Conservation (phyloP, 2,888 invertebrate species). For the Fragum fragum region DNA sequence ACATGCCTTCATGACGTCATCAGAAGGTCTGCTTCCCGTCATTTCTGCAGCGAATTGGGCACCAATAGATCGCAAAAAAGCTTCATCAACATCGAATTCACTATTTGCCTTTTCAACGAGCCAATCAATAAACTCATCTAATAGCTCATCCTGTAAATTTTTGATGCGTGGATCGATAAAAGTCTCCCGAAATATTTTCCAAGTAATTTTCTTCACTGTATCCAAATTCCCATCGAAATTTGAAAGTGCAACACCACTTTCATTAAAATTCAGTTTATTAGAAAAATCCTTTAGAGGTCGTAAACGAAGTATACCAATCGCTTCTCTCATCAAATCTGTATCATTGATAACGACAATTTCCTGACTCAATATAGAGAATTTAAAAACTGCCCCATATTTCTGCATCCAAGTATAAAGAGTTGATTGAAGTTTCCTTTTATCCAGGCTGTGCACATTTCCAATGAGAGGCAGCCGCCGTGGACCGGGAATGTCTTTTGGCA, state of each 20-base stretch:
- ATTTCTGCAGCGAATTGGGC: not conserved
- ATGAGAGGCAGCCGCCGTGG: not conserved
- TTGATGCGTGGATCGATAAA: not conserved
- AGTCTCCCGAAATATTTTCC: not conserved
- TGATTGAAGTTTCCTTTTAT: not conserved
- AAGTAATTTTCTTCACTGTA: not conserved
- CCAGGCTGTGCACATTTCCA: not conserved
- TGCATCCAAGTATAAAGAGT: not conserved
- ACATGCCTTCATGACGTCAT: not conserved
- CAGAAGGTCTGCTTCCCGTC: not conserved
- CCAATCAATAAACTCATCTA: not conserved
- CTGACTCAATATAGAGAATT: not conserved
- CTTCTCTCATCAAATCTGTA: not conserved
- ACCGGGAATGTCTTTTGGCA: not conserved
- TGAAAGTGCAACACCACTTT: not conserved
- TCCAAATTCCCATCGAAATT: not conserved
- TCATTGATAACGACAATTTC: not conserved
- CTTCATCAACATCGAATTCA: not conserved
- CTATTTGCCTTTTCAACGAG: not conserved
- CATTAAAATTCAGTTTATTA: not conserved
- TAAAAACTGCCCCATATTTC: not conserved
- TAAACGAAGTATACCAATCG: not conserved
- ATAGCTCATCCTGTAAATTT: not conserved
- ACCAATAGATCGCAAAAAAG: constrained; percentile 1
- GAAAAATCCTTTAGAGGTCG: not conserved